These are phyloP conservation scores for Emydocephalus ijimae DNA, from an alignment of 2,113 vertebrate species.

Conservation along the genomic window DNA sequence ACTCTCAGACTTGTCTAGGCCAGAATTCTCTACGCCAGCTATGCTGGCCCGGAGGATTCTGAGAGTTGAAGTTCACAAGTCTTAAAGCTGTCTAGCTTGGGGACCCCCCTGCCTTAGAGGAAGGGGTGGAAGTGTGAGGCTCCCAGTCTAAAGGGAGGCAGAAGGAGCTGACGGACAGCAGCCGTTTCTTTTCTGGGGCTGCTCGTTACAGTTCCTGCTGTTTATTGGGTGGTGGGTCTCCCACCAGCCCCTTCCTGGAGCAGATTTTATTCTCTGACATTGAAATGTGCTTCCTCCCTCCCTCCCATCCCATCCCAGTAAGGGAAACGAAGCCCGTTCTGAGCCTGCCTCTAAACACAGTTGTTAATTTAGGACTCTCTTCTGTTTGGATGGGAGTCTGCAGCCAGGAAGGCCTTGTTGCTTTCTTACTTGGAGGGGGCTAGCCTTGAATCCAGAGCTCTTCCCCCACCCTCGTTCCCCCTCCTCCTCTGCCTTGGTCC, in stretches of 20 bases:
- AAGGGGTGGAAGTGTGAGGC: background rate
- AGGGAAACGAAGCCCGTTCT: background rate
- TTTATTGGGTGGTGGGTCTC: background rate
- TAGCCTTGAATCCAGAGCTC: background rate
- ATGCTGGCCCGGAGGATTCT: no score
- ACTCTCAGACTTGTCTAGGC: no score
- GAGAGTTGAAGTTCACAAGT: no score
- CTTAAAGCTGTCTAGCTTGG: no score
- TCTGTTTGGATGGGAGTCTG: background rate
- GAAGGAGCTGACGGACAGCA: background rate
- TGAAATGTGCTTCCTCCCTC: background rate
- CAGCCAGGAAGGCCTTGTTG: background rate
- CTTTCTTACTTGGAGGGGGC: background rate
- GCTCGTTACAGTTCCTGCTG: fast-evolving
- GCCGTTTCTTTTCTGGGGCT: background rate
- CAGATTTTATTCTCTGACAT: background rate
- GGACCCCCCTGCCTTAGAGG: no score
- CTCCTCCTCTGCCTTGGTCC: no score
- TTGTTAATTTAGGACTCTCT: background rate
- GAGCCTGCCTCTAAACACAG: background rate
- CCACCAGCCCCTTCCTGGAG: background rate
- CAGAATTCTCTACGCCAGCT: no score
- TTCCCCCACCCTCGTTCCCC: background rate
- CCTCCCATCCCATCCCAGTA: background rate
- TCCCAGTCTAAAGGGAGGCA: background rate